These are phyloP conservation scores for Potamilus streckersoni DNA, from an alignment of 1,140 invertebrate genomes.

Conservation along the genomic window DNA sequence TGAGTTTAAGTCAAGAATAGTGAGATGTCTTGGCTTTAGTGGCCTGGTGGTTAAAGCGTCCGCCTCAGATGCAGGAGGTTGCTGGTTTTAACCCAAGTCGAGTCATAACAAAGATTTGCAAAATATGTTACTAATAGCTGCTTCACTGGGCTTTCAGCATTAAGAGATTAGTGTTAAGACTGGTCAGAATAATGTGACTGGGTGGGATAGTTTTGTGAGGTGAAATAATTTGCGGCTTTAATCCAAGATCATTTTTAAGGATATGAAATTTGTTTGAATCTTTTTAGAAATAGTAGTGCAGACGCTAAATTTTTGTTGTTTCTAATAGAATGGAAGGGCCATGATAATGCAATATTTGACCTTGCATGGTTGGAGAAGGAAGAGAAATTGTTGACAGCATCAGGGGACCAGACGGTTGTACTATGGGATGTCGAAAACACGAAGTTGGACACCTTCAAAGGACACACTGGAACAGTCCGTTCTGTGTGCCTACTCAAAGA, in stretches of 20 bases:
- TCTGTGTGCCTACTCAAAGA: slow-evolving; percentile 78
- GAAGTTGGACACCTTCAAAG: slow-evolving; percentile 74
- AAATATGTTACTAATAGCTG: too few species aligned
- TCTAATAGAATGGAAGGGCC: slow-evolving; percentile 73
- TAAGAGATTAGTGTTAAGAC: too few species aligned
- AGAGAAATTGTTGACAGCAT: slow-evolving; percentile 83
- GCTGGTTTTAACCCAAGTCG: too few species aligned
- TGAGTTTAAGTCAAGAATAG: too few species aligned
- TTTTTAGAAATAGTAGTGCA: not conserved
- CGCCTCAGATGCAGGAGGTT: too few species aligned
- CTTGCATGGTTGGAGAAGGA: slow-evolving; percentile 83
- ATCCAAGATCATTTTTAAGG: not conserved
- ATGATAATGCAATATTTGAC: slow-evolving; percentile 91
- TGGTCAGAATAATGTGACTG: too few species aligned
- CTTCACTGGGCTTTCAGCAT: too few species aligned
- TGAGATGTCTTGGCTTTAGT: too few species aligned
- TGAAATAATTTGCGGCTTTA: not conserved
- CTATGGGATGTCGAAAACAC: slow-evolving; percentile 76
- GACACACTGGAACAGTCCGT: slow-evolving; percentile 84
- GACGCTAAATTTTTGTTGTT: not conserved
- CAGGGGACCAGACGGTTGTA: slow-evolving; percentile 84
- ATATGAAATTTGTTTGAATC: not conserved
- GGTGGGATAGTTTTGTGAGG: too few species aligned
- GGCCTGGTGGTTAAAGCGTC: too few species aligned
- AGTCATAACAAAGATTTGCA: too few species aligned